phyloP scores from a whole-genome alignment of 2,888 invertebrate species.

The Petrolisthes cinctipes region DNA sequence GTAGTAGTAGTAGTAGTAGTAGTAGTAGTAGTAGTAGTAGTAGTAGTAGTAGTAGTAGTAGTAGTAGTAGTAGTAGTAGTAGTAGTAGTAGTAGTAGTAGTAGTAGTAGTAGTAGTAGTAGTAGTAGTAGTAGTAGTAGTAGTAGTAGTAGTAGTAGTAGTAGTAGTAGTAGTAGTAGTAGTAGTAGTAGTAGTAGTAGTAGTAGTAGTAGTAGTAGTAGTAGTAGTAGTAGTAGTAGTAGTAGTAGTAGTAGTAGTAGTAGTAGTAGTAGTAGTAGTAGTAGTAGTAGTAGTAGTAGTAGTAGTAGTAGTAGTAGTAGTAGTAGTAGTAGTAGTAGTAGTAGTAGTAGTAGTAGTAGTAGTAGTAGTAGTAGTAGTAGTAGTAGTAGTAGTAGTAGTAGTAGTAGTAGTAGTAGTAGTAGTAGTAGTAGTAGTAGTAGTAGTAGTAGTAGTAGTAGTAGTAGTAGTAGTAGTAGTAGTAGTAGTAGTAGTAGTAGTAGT shows the following conservation, averaged over 20 bases:
- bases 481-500: constrained; percentile 1
- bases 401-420: constrained; percentile 12
- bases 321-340: constrained; percentile 5
- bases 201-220: neutral
- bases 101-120: constrained; percentile 24
- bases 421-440: constrained; percentile 9
- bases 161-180: constrained; percentile 2
- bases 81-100: constrained; percentile 20
- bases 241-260: neutral
- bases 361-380: constrained; percentile 8
- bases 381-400: constrained; percentile 5
- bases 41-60: constrained; percentile 18
- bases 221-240: neutral
- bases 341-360: constrained; percentile 6
- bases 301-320: constrained; percentile 9
- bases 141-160: neutral
- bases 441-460: constrained; percentile 9
- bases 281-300: constrained; percentile 9
- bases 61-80: constrained; percentile 24
- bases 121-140: constrained; percentile 15
- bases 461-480: constrained; percentile 1
- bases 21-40: constrained; percentile 24
- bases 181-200: neutral
- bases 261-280: constrained; percentile 5
- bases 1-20: constrained; percentile 26